Percentiles rank a stretch among this genome's conserved stretches.
These are phyloP conservation scores for Coregonus ussuriensis DNA, from an alignment of 2,797 vertebrate species.

Conservation along the genomic window DNA sequence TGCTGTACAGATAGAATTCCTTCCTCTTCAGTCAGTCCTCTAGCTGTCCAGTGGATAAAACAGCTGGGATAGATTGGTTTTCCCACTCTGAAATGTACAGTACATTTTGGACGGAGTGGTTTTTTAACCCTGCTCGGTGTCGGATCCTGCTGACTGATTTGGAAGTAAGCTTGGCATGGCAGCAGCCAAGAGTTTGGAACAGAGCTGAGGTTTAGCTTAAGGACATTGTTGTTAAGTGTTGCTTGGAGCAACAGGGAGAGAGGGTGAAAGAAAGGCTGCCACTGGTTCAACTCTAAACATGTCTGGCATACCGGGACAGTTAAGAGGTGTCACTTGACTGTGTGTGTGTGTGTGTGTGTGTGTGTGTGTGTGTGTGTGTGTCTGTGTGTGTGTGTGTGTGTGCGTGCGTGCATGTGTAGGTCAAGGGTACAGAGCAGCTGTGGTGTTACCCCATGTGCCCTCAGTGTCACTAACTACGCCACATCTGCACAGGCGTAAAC, in stretches of 20 bases:
- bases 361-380: too few species aligned
- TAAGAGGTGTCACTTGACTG: neutral
- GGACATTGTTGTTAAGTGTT: conserved; percentile 31
- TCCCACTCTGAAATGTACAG: conserved; percentile 23
- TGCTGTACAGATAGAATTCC: neutral
- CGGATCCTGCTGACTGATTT: conserved; percentile 45
- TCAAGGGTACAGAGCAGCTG: conserved; percentile 25
- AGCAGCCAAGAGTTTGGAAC: conserved; percentile 41
- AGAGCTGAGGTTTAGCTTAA: conserved; percentile 41
- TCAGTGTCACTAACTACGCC: neutral
- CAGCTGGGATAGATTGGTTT: conserved; percentile 26
- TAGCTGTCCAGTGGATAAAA: conserved; percentile 33
- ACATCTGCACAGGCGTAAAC: neutral
- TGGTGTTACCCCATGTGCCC: neutral
- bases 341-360: too few species aligned
- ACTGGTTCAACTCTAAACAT: conserved; percentile 42
- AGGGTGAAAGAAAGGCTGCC: conserved; percentile 4
- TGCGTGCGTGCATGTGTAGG: neutral
- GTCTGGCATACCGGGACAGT: conserved; percentile 18
- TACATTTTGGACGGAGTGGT: conserved; percentile 31
- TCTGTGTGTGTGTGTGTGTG: too few species aligned
- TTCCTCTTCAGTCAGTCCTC: conserved; percentile 5
- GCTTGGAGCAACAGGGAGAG: conserved; percentile 30
- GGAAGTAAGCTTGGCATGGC: conserved; percentile 41
- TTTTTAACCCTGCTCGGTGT: conserved; percentile 39